Conservation (phyloP, 2,113 vertebrate species). For the Peromyscus californicus region DNA sequence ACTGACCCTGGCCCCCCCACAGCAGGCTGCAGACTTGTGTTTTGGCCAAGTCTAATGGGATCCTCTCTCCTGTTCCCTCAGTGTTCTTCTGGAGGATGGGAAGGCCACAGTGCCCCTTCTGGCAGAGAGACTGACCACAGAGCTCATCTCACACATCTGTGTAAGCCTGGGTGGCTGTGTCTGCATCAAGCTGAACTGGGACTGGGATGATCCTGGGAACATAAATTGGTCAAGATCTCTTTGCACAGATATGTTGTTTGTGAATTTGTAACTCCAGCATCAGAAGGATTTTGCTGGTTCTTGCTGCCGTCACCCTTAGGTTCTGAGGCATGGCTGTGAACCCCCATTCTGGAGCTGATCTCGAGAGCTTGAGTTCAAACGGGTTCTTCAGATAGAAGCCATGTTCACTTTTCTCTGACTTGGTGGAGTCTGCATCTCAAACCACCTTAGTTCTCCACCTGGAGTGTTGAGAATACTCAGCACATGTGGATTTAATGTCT, state of each 20-base stretch:
- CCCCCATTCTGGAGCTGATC: background rate
- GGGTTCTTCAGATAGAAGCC: background rate
- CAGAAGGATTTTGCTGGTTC: background rate
- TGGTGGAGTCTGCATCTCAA: background rate
- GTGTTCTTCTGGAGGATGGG: background rate
- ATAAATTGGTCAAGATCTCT: background rate
- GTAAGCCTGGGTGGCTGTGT: background rate
- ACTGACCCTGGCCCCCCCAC: background rate
- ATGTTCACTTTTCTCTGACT: background rate
- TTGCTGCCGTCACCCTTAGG: rapidly evolving
- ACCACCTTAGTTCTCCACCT: background rate
- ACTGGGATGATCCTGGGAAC: no score
- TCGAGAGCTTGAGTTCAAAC: no score
- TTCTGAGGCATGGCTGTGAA: background rate
- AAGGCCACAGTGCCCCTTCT: constrained; percentile 34
- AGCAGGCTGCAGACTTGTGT: background rate
- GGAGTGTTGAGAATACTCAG: background rate
- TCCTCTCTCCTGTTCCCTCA: background rate
- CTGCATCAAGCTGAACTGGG: background rate
- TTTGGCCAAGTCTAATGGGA: background rate
- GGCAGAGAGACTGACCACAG: background rate
- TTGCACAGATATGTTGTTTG: background rate
- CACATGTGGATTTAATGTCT: background rate
- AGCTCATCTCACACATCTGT: constrained; percentile 48
- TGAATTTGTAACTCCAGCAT: background rate